Percentiles rank a stretch among this genome's conserved stretches.
Conservation (phyloP, 2,797 vertebrate species). For the Cynodonichthys magdalenae region DNA sequence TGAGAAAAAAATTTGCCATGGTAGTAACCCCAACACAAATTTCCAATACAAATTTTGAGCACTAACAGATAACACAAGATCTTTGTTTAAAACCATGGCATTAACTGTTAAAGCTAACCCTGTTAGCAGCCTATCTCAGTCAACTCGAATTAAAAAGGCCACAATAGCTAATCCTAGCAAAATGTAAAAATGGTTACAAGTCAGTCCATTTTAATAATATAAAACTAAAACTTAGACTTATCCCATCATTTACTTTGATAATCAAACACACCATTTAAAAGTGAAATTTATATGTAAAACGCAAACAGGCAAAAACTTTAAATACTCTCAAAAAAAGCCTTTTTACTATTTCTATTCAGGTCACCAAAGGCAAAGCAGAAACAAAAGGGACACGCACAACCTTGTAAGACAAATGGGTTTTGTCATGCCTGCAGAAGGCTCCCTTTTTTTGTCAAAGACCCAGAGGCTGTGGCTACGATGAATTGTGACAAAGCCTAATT, state of each 20-base stretch:
- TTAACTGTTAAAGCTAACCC: too few species aligned
- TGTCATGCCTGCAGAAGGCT: constrained; percentile 79
- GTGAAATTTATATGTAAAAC: constrained; percentile 19
- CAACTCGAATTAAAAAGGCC: too few species aligned
- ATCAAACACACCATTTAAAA: constrained; percentile 7
- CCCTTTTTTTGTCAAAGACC: constrained; percentile 73
- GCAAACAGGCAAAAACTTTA: constrained; percentile 41
- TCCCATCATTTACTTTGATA: not conserved
- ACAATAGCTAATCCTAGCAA: too few species aligned
- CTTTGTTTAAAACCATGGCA: too few species aligned
- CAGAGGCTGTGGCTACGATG: constrained; percentile 72
- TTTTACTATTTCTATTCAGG: constrained; percentile 71
- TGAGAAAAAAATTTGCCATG: too few species aligned
- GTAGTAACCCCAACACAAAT: too few species aligned
- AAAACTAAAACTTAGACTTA: too few species aligned
- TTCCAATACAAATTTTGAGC: too few species aligned
- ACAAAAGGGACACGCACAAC: constrained; percentile 77
- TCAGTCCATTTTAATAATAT: too few species aligned
- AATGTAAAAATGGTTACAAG: too few species aligned
- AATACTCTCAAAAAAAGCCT: constrained; percentile 49
- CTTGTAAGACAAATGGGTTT: constrained; percentile 84
- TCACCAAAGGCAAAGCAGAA: constrained; percentile 66
- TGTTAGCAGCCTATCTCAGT: too few species aligned
- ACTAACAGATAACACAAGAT: too few species aligned
- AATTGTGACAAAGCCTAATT: constrained; percentile 84